These are phyloP conservation scores for Notothenia rossii DNA, from an alignment of 2,113 vertebrate species.

Conservation along the genomic window DNA sequence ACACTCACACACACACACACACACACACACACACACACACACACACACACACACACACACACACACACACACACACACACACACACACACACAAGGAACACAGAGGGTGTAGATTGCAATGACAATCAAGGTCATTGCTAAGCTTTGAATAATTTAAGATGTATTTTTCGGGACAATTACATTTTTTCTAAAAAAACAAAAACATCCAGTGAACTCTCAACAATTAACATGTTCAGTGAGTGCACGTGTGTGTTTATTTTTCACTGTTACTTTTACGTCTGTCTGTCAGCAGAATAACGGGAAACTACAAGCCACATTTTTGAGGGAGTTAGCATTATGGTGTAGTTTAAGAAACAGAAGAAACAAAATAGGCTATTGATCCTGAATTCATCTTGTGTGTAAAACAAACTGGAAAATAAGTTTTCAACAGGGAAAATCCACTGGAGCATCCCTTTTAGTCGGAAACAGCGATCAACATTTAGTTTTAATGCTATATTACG, in stretches of 20 bases:
- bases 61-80: conserved; percentile 27
- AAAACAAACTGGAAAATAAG: too few species aligned
- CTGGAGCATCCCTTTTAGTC: too few species aligned
- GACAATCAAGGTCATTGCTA: conserved; percentile 74
- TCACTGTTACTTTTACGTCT: too few species aligned
- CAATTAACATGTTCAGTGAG: conserved; percentile 37
- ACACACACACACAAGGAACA: conserved; percentile 34
- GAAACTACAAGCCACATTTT: too few species aligned
- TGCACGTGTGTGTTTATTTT: not conserved
- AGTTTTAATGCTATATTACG: too few species aligned
- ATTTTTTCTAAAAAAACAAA: conserved; percentile 34
- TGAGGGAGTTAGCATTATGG: too few species aligned
- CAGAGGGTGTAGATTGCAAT: conserved; percentile 65
- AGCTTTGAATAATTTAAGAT: conserved; percentile 69
- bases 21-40: conserved; percentile 40
- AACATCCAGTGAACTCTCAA: conserved; percentile 46
- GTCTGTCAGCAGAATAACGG: too few species aligned
- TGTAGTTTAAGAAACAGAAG: too few species aligned
- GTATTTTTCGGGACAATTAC: conserved; percentile 53
- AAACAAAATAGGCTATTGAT: too few species aligned
- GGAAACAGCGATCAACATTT: too few species aligned
- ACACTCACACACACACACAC: conserved; percentile 13
- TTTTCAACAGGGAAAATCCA: too few species aligned
- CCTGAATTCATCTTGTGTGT: too few species aligned
- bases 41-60: conserved; percentile 8